Base-by-base conservation (phyloP, 2,888 invertebrate species). In the Pristionchus fissidentatus region DNA sequence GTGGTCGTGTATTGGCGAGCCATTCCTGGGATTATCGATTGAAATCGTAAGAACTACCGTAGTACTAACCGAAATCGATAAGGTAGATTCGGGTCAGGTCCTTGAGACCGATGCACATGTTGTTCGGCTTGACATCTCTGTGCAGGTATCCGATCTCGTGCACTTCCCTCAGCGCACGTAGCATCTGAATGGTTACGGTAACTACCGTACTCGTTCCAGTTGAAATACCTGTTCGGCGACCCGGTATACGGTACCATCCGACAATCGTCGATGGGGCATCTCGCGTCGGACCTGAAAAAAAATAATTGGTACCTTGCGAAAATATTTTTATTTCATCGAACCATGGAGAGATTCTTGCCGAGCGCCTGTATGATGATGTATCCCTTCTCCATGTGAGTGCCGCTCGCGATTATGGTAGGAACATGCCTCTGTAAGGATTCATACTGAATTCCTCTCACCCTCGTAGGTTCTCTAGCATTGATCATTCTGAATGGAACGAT, bases 351-450 rank as follows among this genome's bases (percentile, higher is more conserved):
- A 78, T 78, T 78, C 78, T 78, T 78, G 19, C 78, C 78, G 38
- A 78, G 78, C 38, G 55, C 52, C 22, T 78, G 78, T 13, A 78
- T 78, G 52, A 78, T 78, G 13, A 78, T 78, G 78, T 55, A 78
- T 52, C 78, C 78, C 22, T 38, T 26, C 7, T 78, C 55, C 35
- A 55, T 43, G n/a, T 78, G 78, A 35, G 55, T 55, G 52, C 78
- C 78, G 55, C 55, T 78, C 13, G 78, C 78, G 29, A 78, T 26
- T 7, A 78, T 78, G 35, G 55, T 55, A 0, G 78, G 78, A 38
- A 78, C 35, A 22, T 78, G 78, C 38, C 38, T 78, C 78, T 78
- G 55, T 32, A 78, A n/a, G 35, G 19, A 7, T 19, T 66, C 41
- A 35, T 38, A 8, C 22, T 0, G 8, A 19, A 2, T 66, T 41